Evolutionary conservation across 2,797 vertebrate species (phyloP), one percentile per base, ranked within the genome.

Genomic region (Adelosebastes latens): DNA sequence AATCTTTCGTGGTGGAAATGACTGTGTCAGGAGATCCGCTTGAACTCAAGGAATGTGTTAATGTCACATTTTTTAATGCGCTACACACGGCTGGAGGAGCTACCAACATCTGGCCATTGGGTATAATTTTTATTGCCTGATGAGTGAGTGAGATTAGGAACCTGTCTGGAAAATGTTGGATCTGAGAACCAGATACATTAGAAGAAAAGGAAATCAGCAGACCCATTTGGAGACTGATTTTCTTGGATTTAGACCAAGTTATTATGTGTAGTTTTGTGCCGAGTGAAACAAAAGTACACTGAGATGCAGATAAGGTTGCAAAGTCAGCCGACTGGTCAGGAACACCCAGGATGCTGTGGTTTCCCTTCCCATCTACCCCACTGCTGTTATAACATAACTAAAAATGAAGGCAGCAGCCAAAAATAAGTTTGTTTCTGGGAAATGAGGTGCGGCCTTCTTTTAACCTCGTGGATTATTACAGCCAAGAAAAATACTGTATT

Each of bases 291-390:
- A 74, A 81, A 88, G 36, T 25, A 31, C 52, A 58, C 18, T 6
- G 1, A 36, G 59, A 80, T 79, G 63, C 56, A 76, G 86, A 88
- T 80, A 84, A 83, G 74, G 32, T 55, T 80, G 74, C 72, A 75
- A 78, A 79, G 65, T 87, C 79, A 80, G 72, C 61, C 6, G 53
- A 34, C 42, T 77, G 80, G 77, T 87, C 86, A 88, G 83, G 89
- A 94, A 89, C 91, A 92, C 89, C 86, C 87, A 90, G 81, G 81
- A 91, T 72, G 84, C 55, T 81, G 89, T 1, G 81, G 87, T 81
- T 82, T 85, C 42, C 55, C 12, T 29, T 76, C 58, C 73, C 71
- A 16, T 55, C 52, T 53, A 36, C 63, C 46, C 62, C 42, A 66
- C 58, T 39, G 49, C 49, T 75, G 63, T 88, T 89, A 60, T 60